These are phyloP conservation scores for Aspidiotus destructor DNA, from an alignment of 2,888 invertebrate species.

Conservation along the genomic window DNA sequence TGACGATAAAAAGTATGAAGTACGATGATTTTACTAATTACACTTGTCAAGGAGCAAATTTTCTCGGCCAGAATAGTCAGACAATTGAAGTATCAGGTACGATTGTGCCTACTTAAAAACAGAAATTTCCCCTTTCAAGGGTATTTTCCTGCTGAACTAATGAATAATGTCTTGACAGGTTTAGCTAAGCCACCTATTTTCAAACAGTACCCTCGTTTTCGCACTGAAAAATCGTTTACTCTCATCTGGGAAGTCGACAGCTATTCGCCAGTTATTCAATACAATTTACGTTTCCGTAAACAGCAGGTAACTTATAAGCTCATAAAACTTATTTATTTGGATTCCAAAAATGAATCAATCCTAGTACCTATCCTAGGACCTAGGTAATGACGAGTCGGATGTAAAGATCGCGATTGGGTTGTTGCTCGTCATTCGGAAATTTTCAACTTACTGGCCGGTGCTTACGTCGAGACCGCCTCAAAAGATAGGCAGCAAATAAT, in stretches of 20 bases:
- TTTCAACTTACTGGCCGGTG: background rate
- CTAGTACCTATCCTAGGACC: background rate
- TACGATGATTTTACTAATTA: slow-evolving; percentile 25
- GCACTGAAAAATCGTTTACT: slow-evolving; percentile 28
- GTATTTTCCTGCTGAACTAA: too few species aligned
- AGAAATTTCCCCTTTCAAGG: too few species aligned
- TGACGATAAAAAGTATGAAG: slow-evolving; percentile 14
- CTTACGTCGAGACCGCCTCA: background rate
- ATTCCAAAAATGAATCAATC: background rate
- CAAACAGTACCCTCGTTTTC: slow-evolving; percentile 19
- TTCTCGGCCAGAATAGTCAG: slow-evolving; percentile 12
- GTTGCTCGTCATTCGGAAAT: background rate
- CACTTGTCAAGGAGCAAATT: slow-evolving; percentile 27
- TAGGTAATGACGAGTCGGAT: background rate
- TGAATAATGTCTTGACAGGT: slow-evolving; percentile 14
- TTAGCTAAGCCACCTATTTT: slow-evolving; percentile 22
- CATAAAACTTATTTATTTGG: background rate
- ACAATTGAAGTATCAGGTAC: slow-evolving; percentile 19
- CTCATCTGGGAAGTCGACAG: slow-evolving; percentile 47
- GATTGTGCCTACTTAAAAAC: background rate
- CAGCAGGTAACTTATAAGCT: slow-evolving; percentile 41
- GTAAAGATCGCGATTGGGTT: background rate
- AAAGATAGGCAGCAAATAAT: too few species aligned
- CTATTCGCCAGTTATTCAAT: slow-evolving; percentile 43
- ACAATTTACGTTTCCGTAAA: slow-evolving; percentile 45